Evolutionary conservation across 1,140 invertebrate genomes (phyloP).

Genomic region (Pentalonia nigronervosa): DNA sequence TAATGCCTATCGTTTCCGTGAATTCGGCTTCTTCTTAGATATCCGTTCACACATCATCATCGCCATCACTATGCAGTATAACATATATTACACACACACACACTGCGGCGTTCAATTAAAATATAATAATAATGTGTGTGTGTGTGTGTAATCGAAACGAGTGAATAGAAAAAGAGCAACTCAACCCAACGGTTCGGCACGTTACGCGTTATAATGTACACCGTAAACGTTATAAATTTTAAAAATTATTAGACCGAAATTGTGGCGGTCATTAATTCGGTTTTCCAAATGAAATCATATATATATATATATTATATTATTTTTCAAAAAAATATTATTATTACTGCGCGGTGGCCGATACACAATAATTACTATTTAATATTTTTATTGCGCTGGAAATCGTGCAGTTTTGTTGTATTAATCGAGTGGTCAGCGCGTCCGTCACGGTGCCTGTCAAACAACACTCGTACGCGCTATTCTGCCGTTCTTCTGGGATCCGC

Average conservation of each 20-base stretch:
- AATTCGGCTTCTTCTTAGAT: slow-evolving; percentile 11
- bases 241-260: neutral
- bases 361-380: neutral
- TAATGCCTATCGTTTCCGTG: slow-evolving; percentile 14
- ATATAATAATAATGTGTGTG: neutral
- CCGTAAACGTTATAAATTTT: neutral
- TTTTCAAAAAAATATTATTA: neutral
- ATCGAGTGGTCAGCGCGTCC: neutral
- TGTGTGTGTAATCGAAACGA: neutral
- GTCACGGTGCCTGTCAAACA: neutral
- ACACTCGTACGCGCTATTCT: too few relatives aligned
- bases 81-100: neutral
- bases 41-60: neutral
- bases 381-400: neutral
- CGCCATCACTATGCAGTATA: neutral
- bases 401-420: neutral
- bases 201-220: neutral
- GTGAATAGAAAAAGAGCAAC: neutral
- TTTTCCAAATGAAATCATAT: neutral
- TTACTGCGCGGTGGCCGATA: too few relatives aligned
- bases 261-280: neutral
- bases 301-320: too few relatives aligned
- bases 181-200: neutral
- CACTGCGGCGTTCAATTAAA: neutral
- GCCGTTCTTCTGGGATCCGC: neutral